Conservation (phyloP, 2,113 vertebrate species). For the Acinonyx jubatus region DNA sequence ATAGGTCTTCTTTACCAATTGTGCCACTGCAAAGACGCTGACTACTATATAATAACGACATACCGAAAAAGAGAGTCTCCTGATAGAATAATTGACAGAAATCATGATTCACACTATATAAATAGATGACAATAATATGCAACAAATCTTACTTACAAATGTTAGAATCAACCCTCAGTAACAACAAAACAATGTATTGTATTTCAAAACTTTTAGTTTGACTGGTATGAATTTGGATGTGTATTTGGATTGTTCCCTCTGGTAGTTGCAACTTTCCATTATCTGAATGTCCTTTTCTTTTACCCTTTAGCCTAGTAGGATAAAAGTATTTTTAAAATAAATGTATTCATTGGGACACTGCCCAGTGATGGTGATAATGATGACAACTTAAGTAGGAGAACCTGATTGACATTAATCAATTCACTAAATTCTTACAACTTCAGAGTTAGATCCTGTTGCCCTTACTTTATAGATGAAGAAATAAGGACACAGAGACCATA, state of each 20-base stretch:
- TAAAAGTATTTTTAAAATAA: neutral
- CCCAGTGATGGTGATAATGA: neutral
- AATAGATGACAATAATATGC: neutral
- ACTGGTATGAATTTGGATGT: neutral
- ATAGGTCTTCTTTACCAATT: neutral
- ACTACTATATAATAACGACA: neutral
- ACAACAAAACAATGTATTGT: neutral
- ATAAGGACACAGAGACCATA: neutral
- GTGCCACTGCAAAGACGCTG: neutral
- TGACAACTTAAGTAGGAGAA: neutral
- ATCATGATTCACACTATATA: neutral
- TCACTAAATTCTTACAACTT: neutral
- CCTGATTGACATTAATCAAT: neutral
- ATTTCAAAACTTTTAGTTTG: conserved; percentile 18
- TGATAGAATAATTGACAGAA: neutral
- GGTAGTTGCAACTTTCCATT: neutral
- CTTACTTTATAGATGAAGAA: conserved; percentile 2
- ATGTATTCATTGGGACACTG: neutral
- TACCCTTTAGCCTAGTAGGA: neutral
- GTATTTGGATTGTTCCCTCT: neutral
- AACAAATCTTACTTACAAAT: neutral
- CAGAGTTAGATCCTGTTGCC: neutral
- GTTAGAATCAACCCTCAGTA: neutral
- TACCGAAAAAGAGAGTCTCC: neutral
- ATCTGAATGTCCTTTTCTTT: neutral